These are phyloP conservation scores for Phaenicophaeus curvirostris DNA, from an alignment of 2,797 vertebrate species.

Conservation along the genomic window DNA sequence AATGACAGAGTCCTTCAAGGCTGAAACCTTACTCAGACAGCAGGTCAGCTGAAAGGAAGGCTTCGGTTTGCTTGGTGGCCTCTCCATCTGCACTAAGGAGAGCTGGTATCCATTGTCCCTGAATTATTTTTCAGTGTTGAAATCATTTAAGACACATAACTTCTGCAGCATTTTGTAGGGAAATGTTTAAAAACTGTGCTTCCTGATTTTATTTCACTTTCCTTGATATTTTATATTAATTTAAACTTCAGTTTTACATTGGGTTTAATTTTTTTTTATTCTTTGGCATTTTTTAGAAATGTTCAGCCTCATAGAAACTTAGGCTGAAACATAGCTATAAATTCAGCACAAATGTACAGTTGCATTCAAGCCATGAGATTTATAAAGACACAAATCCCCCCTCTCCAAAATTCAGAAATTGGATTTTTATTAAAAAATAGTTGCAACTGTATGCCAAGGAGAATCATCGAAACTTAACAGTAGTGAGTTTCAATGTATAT, in stretches of 20 bases:
- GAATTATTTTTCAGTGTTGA: neutral
- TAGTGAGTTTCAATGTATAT: neutral
- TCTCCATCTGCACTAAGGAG: neutral
- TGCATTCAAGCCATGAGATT: neutral
- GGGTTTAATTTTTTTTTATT: neutral
- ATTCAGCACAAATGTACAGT: neutral
- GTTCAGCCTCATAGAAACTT: neutral
- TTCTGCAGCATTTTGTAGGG: neutral
- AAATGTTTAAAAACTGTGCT: neutral
- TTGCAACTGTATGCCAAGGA: neutral
- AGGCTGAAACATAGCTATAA: neutral
- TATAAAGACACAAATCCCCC: neutral
- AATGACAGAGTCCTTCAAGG: neutral
- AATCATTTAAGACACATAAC: neutral
- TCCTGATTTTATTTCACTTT: neutral
- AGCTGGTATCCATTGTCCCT: neutral
- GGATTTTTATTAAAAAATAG: neutral
- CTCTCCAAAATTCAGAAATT: neutral
- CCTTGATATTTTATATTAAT: neutral
- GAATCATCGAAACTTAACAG: neutral
- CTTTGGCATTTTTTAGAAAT: neutral
- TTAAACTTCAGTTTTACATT: neutral
- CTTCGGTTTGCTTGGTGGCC: neutral
- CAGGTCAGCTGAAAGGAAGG: neutral
- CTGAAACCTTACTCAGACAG: neutral